Conservation (phyloP, 1,140 invertebrate species). For the Drosophila prosaltans region DNA sequence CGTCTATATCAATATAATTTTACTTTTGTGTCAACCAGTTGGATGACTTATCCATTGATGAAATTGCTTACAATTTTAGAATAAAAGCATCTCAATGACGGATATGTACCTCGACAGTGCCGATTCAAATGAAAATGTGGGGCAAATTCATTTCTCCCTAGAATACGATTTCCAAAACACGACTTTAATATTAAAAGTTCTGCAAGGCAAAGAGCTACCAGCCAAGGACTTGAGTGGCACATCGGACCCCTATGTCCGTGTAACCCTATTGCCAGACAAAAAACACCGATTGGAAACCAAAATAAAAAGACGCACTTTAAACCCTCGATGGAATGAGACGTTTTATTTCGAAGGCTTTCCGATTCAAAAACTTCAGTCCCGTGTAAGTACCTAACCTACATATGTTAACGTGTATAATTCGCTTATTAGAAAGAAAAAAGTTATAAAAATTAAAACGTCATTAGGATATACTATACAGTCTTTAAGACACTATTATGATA, state of each 20-base stretch:
- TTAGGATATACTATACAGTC: no score
- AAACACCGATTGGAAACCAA: slow-evolving; percentile 98
- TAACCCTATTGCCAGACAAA: slow-evolving; percentile 97
- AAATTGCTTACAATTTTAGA: slow-evolving; percentile 85
- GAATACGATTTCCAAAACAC: slow-evolving; percentile 98
- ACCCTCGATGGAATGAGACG: slow-evolving; percentile 98
- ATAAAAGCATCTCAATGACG: slow-evolving; percentile 94
- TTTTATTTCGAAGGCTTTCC: slow-evolving; percentile 99
- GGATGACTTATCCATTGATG: background rate
- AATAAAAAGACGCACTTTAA: slow-evolving; percentile 96
- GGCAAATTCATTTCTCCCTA: slow-evolving; percentile 96
- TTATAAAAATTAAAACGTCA: no score
- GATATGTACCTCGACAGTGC: slow-evolving; percentile 97
- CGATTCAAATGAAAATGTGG: slow-evolving; percentile 95
- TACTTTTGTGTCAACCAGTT: background rate
- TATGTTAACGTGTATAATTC: no score
- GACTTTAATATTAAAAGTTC: slow-evolving; percentile 94
- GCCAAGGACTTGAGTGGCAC: slow-evolving; percentile 97
- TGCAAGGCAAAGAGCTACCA: slow-evolving; percentile 96
- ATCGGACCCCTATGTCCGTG: slow-evolving; percentile 95
- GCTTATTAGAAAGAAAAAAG: no score
- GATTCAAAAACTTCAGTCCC: slow-evolving; percentile 95
- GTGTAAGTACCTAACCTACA: slow-evolving; percentile 84
- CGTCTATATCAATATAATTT: slow-evolving; percentile 4
- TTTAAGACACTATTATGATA: no score